Percentiles rank a stretch among this genome's conserved stretches.
Evolutionary conservation across 2,113 vertebrate species (phyloP).

Genomic region (Prinia subflava): DNA sequence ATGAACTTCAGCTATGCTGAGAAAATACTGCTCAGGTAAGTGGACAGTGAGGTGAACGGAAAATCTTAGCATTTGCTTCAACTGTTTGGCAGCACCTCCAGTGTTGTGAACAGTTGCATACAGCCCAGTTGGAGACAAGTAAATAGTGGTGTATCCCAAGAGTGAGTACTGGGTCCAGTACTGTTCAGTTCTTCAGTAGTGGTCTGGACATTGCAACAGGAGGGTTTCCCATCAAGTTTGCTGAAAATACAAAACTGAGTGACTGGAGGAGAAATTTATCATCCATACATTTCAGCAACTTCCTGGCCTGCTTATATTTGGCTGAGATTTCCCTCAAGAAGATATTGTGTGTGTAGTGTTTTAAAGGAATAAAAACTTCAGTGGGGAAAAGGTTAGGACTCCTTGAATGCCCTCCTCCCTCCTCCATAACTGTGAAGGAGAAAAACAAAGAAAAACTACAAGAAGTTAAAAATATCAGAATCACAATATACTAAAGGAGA

Average conservation of each 20-base stretch:
- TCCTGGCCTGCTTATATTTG: neutral
- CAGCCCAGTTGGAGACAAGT: neutral
- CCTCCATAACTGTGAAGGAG: neutral
- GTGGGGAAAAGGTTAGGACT: neutral
- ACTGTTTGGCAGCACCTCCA: neutral
- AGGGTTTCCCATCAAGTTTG: too few species aligned
- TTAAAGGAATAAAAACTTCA: neutral
- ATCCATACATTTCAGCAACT: neutral
- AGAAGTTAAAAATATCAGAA: neutral
- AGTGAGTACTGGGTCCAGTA: too few species aligned
- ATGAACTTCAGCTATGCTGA: neutral
- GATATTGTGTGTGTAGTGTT: neutral
- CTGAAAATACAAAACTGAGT: neutral
- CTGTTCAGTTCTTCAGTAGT: neutral
- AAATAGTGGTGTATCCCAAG: neutral
- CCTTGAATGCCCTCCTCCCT: accelerated
- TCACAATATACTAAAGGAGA: neutral
- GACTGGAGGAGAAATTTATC: neutral
- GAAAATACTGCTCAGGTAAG: neutral
- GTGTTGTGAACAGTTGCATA: neutral
- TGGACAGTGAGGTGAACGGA: neutral
- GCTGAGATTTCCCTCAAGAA: neutral
- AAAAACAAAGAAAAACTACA: neutral
- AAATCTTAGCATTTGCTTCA: neutral
- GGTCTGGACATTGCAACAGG: neutral